These are phyloP conservation scores for Ashinkailepas kermadecensis DNA, from an alignment of 2,888 invertebrate species.

Conservation along the genomic window DNA sequence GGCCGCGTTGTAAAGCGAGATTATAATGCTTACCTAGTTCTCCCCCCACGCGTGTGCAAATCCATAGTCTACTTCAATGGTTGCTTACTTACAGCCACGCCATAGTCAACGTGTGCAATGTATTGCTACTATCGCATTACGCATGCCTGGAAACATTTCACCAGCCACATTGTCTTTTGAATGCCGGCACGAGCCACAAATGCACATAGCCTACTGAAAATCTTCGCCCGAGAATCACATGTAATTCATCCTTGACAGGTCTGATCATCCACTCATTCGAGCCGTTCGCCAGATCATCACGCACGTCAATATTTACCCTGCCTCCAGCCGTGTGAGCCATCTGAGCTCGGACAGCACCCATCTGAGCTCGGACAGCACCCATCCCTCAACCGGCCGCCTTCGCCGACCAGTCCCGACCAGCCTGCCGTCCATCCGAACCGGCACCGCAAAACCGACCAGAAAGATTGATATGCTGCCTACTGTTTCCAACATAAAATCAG, in stretches of 20 bases:
- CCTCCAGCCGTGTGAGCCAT: neutral
- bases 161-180: neutral
- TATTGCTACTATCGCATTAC: too few relatives aligned
- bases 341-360: neutral
- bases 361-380: neutral
- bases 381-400: neutral
- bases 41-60: too few relatives aligned
- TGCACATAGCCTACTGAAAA: neutral
- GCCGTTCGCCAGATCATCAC: neutral
- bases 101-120: too few relatives aligned
- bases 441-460: neutral
- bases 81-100: too few relatives aligned
- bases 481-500: constrained; percentile 21
- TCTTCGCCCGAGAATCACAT: neutral
- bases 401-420: too few relatives aligned
- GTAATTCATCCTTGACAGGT: neutral
- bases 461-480: constrained; percentile 13
- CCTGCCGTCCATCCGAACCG: neutral
- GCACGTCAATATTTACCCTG: constrained; percentile 5
- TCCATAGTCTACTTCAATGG: too few relatives aligned
- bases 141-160: too few relatives aligned
- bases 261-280: neutral
- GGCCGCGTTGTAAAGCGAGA: too few relatives aligned
- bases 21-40: too few relatives aligned
- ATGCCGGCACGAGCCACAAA: neutral